Evolutionary conservation across 2,888 invertebrate genomes (phyloP), one percentile per base, ranked within the genome.

Genomic region (Drosophila tripunctata): DNA sequence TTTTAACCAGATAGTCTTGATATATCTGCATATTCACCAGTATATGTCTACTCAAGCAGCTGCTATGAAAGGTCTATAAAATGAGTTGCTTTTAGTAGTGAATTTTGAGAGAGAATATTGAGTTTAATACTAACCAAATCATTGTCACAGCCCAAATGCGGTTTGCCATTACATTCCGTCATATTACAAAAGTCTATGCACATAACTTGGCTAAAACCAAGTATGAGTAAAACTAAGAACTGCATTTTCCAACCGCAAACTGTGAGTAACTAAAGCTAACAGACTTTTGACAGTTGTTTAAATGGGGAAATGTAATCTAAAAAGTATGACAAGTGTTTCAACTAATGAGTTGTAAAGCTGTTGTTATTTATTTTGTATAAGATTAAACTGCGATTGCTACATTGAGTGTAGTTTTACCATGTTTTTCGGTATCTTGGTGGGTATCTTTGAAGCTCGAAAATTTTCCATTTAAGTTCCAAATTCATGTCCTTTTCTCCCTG

Each of bases 61-160:
- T 85, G 0, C 17, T 1, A 10, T 66, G 55, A 43, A 87, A 82
- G 8, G 41, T 69, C 83, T 83, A n/a, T 0, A 4, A 7, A 33
- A n/a, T 3, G 0, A n/a, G 6, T 3, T 2, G 7, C 8, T 8
- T 31, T 2, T 0, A 1, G 2, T 1, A 3, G 2, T 19, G 0
- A 5, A 2, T n/a, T 4, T 3, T 2, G 5, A 2, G 2, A 7
- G 4, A 8, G 2, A 22, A 0, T 15, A 1, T 4, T 6, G 1
- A 2, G 2, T 19, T 30, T 3, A 15, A 0, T n/a, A 8, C 44
- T 67, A 30, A 87, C 86, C 77, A 76, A 27, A 27, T 31, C 51
- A 38, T 87, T 87, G n/a, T 76, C 45, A 21, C 87, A 83, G 0
- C 80, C 83, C 3, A 83, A 22, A 27, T 87, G 83, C 0, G 4